A percentile compares a stretch with the other conserved stretches of the same genome.
These are phyloP conservation scores for Artibeus jamaicensis DNA, from an alignment of 2,797 vertebrate species.

Conservation along the genomic window DNA sequence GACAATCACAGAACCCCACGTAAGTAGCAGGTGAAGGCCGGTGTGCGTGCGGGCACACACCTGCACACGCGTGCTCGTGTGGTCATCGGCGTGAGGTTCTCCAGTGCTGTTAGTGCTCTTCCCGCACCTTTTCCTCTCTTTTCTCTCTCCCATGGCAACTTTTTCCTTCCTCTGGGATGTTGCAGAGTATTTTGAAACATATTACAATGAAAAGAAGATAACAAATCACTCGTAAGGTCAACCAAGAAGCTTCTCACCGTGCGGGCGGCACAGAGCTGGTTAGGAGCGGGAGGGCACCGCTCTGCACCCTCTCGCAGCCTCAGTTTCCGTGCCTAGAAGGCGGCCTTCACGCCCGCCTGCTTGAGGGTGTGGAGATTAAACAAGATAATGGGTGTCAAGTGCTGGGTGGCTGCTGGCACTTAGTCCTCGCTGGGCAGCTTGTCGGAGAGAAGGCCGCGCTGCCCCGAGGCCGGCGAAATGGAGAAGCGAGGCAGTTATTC, in stretches of 20 bases:
- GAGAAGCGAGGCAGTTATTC: slow-evolving; percentile 43
- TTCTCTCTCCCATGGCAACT: neutral
- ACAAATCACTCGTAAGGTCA: neutral
- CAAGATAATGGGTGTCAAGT: slow-evolving; percentile 47
- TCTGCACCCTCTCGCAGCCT: neutral
- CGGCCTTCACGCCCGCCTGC: neutral
- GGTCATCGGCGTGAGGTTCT: neutral
- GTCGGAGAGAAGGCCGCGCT: neutral
- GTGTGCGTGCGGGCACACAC: fast-evolving
- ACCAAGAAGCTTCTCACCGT: too few relatives aligned
- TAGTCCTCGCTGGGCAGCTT: slow-evolving; percentile 2
- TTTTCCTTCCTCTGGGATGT: neutral
- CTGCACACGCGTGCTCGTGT: fast-evolving
- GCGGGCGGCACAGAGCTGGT: neutral
- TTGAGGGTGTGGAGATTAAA: slow-evolving; percentile 25
- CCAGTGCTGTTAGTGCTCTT: neutral
- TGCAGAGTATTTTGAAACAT: neutral
- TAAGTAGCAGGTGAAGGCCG: neutral
- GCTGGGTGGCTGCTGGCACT: slow-evolving; percentile 44
- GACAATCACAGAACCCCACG: neutral
- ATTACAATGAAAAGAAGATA: neutral
- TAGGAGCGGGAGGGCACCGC: neutral
- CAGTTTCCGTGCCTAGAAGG: neutral
- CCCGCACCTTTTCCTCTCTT: too few relatives aligned
- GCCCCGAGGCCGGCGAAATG: slow-evolving; percentile 50